These are phyloP conservation scores for Athetis lepigone DNA, from an alignment of 2,888 invertebrate species.

Conservation along the genomic window DNA sequence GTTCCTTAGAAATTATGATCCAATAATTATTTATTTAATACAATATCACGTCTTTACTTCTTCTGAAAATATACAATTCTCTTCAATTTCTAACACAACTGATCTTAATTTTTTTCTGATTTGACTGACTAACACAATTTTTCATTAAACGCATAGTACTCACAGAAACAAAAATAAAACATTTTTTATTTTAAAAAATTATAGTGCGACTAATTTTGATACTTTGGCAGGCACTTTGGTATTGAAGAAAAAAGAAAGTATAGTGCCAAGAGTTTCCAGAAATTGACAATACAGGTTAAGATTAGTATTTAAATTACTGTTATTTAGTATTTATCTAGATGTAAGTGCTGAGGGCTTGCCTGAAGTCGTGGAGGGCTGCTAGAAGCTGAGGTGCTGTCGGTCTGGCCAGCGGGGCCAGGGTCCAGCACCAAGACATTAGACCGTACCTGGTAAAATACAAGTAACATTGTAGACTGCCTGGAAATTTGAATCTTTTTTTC, in stretches of 20 bases:
- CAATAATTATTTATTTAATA: conserved; percentile 56
- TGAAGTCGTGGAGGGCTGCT: conserved; percentile 93
- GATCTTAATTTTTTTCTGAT: too few relatives aligned
- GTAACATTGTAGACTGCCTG: not conserved
- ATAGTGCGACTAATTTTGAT: conserved; percentile 51
- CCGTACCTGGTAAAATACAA: conserved; percentile 89
- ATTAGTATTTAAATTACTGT: conserved; percentile 38
- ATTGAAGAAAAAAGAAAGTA: conserved; percentile 63
- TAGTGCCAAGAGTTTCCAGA: conserved; percentile 61
- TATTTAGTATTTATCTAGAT: conserved; percentile 80
- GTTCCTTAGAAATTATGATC: conserved; percentile 54
- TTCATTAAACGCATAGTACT: not conserved
- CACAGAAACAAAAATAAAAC: not conserved
- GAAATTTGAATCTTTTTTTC: too few relatives aligned
- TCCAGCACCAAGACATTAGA: conserved; percentile 94
- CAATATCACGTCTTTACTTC: conserved; percentile 60
- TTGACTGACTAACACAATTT: not conserved
- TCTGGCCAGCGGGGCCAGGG: conserved; percentile 91
- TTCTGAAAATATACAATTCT: conserved; percentile 57
- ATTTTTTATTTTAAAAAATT: conserved; percentile 15
- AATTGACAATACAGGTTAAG: conserved; percentile 59
- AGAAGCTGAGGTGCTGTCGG: conserved; percentile 93
- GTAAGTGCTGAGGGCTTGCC: conserved; percentile 93
- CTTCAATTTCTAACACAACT: conserved; percentile 48
- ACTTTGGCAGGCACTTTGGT: conserved; percentile 84